Evolutionary conservation across 2,797 vertebrate species (phyloP).

Genomic region (Nannoperca obscura): DNA sequence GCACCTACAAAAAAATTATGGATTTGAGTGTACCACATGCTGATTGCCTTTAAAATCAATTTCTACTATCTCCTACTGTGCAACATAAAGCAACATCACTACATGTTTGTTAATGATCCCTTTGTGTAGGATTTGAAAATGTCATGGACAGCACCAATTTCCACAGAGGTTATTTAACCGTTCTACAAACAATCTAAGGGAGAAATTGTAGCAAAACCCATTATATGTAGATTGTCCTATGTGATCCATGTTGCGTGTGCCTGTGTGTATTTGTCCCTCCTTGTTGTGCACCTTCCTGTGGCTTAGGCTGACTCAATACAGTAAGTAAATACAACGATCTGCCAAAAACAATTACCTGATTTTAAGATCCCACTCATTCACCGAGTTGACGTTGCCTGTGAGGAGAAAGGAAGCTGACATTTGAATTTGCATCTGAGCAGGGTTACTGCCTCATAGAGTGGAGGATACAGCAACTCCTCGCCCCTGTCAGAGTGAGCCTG

Average conservation of each 20-base stretch:
- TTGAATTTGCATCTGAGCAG: constrained; percentile 69
- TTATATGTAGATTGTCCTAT: neutral
- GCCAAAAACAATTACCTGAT: constrained; percentile 70
- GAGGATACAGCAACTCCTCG: constrained; percentile 54
- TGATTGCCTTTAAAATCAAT: neutral
- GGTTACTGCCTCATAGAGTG: constrained; percentile 64
- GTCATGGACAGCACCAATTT: neutral
- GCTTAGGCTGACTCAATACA: constrained; percentile 44
- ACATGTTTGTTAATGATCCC: neutral
- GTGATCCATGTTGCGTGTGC: constrained; percentile 5
- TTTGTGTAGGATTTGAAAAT: neutral
- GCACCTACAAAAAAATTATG: neutral
- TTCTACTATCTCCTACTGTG: constrained; percentile 5
- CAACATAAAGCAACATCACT: neutral
- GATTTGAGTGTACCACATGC: neutral
- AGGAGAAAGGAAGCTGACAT: constrained; percentile 71
- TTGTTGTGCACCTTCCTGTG: constrained; percentile 25
- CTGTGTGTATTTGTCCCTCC: constrained; percentile 4
- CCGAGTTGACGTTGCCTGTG: constrained; percentile 66
- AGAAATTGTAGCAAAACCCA: neutral
- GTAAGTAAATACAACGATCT: constrained; percentile 66
- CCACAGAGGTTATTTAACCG: neutral
- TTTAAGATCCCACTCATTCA: constrained; percentile 56
- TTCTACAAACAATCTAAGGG: neutral
- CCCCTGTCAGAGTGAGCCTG: constrained; percentile 46